A percentile compares a stretch with the other conserved stretches of the same genome.
Evolutionary conservation across 92 coral and sea anemone genomes (phyloP).

Genomic region (Isaurus tuberculatus): DNA sequence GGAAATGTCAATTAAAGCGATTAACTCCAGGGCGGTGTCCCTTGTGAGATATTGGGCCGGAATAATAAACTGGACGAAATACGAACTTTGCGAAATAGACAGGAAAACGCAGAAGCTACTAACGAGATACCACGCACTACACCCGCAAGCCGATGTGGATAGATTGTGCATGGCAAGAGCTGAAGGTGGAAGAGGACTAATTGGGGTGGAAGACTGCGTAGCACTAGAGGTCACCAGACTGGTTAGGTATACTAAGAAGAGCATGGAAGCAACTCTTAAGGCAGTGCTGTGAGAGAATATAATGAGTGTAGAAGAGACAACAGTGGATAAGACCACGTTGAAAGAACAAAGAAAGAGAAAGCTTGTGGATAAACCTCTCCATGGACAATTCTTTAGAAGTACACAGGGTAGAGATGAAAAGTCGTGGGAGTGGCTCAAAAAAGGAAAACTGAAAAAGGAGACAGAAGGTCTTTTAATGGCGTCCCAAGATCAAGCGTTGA

Average conservation of each 20-base stretch:
- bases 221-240: not conserved
- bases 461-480: not conserved
- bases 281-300: not conserved
- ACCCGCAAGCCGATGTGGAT: conserved; percentile 21
- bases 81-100: not conserved
- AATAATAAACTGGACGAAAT: not conserved
- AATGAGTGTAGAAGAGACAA: not conserved
- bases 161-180: not conserved
- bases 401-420: not conserved
- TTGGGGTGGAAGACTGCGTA: not conserved
- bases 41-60: not conserved
- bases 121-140: not conserved
- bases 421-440: conserved; percentile 22
- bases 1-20: no score
- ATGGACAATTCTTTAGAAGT: conserved; percentile 1
- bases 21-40: no score
- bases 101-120: not conserved
- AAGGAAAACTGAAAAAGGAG: not conserved
- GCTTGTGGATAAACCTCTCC: not conserved
- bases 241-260: not conserved
- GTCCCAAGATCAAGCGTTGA: not conserved
- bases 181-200: not conserved
- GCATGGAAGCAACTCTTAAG: not conserved
- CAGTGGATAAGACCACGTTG: not conserved
- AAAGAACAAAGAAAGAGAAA: not conserved